Base-by-base conservation (phyloP, 2,888 invertebrate species). In the Diloba caeruleocephala region DNA sequence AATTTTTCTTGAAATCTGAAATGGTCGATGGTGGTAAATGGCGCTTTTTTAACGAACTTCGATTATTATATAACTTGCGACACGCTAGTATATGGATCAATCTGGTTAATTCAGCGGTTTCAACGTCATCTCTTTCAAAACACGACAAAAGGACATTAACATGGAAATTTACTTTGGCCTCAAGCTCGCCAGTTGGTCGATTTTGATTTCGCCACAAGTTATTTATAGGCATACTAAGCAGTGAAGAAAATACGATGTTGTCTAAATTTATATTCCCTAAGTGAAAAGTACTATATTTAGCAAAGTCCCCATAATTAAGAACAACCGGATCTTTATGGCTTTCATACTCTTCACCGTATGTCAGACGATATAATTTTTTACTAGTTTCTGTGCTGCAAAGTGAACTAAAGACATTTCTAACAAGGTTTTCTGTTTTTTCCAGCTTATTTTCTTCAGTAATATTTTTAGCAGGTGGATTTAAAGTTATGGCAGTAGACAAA, bases 121-220 rank as follows among this genome's bases (percentile, higher is more conserved):
- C 90, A 15, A 92, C 73, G 28, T 92, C 89, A 21, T 79, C 67
- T 76, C 89, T 81, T 5, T 90, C 82, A 69, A 92, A 91, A 72
- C 91, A 91, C 6, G 90, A 87, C 37, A 90, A 59, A 19, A 93
- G 70, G 9, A 88, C 76, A 71, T 90, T 92, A 0, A 90, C 70
- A 62, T 93, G 92, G 61, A 88, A 91, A 73, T 88, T 90, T 13
- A 88, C 67, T 81, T 89, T 92, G 0, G 88, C 87, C 76, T 88
- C 84, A 3, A 78, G 52, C 59, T 89, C 85, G 9, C 71, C 87
- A 14, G 66, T 43, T 2, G 77, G 79, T 44, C 62, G 70, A 8
- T 56, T 64, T 66, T 79, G 80, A 58, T 71, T 71, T 39, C 60
- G 17, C 91, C 91, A 92, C 32, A 93, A 67, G 28, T 81, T 82